Percentiles rank a stretch among this genome's conserved stretches.
phyloP scores from a whole-genome alignment of 2,888 invertebrate species.

The Epiblema foenella region DNA sequence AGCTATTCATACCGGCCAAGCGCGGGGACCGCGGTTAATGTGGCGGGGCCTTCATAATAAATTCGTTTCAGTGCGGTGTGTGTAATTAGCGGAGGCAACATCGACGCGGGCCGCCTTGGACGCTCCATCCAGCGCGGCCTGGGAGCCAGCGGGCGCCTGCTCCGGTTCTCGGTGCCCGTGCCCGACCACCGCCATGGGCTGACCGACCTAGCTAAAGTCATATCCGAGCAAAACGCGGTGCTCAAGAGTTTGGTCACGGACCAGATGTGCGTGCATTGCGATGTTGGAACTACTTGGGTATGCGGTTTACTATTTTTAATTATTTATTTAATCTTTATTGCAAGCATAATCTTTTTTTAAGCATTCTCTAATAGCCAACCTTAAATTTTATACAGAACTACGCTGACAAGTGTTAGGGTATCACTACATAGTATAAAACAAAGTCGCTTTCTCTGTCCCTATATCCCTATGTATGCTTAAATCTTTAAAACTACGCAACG shows the following conservation, averaged over 20 bases:
- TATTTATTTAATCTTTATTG: too few species aligned
- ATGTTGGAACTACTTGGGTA: constrained; percentile 75
- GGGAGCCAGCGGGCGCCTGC: constrained; percentile 89
- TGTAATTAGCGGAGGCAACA: constrained; percentile 91
- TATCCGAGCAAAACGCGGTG: constrained; percentile 69
- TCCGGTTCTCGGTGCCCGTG: constrained; percentile 88
- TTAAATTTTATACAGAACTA: background rate
- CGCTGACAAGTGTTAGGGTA: too few species aligned
- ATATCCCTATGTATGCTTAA: too few species aligned
- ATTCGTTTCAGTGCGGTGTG: constrained; percentile 87
- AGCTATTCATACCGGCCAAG: too few species aligned
- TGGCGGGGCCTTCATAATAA: background rate
- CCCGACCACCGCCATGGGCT: constrained; percentile 91
- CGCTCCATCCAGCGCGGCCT: constrained; percentile 91
- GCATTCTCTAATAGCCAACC: too few species aligned
- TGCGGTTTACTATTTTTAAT: constrained; percentile 35
- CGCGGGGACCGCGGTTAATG: too few species aligned
- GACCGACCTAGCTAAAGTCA: constrained; percentile 83
- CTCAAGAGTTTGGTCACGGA: constrained; percentile 76
- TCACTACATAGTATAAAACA: too few species aligned
- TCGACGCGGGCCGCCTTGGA: constrained; percentile 91
- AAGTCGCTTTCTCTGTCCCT: too few species aligned
- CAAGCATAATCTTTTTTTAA: too few species aligned
- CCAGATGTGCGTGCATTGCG: constrained; percentile 77
- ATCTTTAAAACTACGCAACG: too few species aligned